Base-by-base conservation (phyloP, 2,888 invertebrate genomes). In the Protonemura montana region DNA sequence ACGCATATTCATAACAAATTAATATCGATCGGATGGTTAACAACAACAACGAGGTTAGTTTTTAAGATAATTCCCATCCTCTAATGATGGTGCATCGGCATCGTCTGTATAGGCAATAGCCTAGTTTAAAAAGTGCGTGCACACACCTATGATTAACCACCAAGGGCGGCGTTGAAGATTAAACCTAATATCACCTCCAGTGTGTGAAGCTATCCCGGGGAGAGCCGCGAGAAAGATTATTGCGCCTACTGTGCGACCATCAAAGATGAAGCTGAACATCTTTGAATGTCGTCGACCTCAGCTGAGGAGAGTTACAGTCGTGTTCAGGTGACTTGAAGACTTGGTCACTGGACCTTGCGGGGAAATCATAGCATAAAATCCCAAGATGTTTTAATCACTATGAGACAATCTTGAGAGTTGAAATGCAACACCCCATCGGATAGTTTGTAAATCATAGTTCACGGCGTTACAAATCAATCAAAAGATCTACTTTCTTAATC, bases 1-100 rank as follows among this genome's bases (percentile, higher is more conserved):
- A 59, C 59, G 59, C 59, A 59, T 59, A 59, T 59, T 59, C 59
- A 59, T 59, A 59, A 59, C 59, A 59, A 59, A 59, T 59, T 59
- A 59, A 59, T 59, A 59, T 59, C 59, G 59, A 59, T 59, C 59
- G 59, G 59, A 59, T 59, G 21, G 59, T 10, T 59, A 59, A 59
- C 59, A 59, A 59, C 59, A 59, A 59, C 59, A 59, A 59, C 59
- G 59, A 59, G 59, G 16, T 59, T 59, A 10, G 21, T 59, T 59
- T 21, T 59, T 21, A 21, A 59, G 13, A 59, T 59, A 59, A 59
- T 59, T 59, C 13, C 59, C 59, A 59, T 3, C 16, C 35, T 2
- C 59, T 2, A 21, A 10, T 59, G 21, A 59, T 59, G 59, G 21
- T 59, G 59, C 16, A 21, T 10, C 59, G 21, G 7, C 21, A 21